Evolutionary conservation across 2,113 vertebrate species (phyloP), one percentile per base, ranked within the genome.

Genomic region (Engraulis encrasicolus): DNA sequence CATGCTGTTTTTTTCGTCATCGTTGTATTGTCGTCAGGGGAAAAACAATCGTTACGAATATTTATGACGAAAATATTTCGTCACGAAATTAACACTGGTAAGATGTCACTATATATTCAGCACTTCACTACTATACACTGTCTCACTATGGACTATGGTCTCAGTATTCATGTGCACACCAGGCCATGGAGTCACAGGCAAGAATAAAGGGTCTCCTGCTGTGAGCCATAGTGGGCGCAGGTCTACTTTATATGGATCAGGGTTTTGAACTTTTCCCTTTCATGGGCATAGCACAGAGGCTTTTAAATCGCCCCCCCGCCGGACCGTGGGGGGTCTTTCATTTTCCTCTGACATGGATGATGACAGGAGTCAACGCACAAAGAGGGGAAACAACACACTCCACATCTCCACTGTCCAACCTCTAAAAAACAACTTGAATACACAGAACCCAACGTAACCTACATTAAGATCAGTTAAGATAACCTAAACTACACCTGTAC

Each of bases 181-280:
- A 2, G 15, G 31, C 23, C 27, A 36, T 31, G 66, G 27, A 74
- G 66, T 31, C 66, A 74, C 66, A 14, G 66, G 12, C 1, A 2
- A 34, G 66, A 74, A 74, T 31, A 36, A 74, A 74, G 5, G 12
- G 15, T 54, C 66, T 66, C 78, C 81, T 77, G 66, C 50, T 45
- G 37, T 49, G 81, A 27, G 50, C 6, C 17, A 82, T 50, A n/a
- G 66, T 78, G 66, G 45, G 45, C 45, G 66, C 45, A 37, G 11
- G 36, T 82, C 18, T 82, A 61, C 74, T 82, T 82, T 82, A 82
- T 82, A 77, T 78, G 66, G 66, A 66, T 74, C 49, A 36, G 31
- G 66, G 17, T 82, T 82, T 78, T 82, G 81, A 82, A 82, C 81
- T 49, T 66, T 82, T 82, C 81, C 50, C 81, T 82, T 82, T 82